phyloP scores from a whole-genome alignment of 1,140 invertebrate genomes.

The Bombus affinis region DNA sequence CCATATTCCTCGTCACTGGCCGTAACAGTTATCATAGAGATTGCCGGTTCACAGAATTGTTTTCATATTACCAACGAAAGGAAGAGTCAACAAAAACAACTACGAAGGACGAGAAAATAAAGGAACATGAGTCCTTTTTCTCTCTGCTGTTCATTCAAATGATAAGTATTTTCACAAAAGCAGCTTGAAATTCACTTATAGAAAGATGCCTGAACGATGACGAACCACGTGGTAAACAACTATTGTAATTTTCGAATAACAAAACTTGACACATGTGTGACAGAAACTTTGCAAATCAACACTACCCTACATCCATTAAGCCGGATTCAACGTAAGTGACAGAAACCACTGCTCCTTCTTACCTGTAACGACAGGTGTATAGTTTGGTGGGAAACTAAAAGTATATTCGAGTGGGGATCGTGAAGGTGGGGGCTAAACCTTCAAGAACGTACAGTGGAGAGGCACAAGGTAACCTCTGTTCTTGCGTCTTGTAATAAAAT shows the following conservation, averaged over 20 bases:
- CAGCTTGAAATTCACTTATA: neutral
- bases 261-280: conserved; percentile 44
- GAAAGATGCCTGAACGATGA: neutral
- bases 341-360: conserved; percentile 55
- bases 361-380: conserved; percentile 60
- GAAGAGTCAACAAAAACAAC: too few relatives aligned
- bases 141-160: neutral
- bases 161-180: conserved; percentile 1
- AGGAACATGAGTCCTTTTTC: neutral
- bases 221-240: neutral
- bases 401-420: conserved; percentile 39
- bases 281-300: conserved; percentile 48
- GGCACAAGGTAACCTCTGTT: conserved; percentile 47
- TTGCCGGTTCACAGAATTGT: neutral
- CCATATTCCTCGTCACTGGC: too few relatives aligned
- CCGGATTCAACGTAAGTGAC: conserved; percentile 31
- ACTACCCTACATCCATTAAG: conserved; percentile 50
- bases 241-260: neutral
- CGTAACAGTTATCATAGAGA: too few relatives aligned
- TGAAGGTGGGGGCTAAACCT: conserved; percentile 56
- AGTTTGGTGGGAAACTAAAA: conserved; percentile 31
- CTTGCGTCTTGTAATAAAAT: conserved; percentile 12
- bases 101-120: neutral
- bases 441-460: conserved; percentile 31
- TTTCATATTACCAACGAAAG: neutral